These are phyloP conservation scores for Sebastiscus tertius DNA, from an alignment of 2,797 vertebrate genomes.

Conservation along the genomic window DNA sequence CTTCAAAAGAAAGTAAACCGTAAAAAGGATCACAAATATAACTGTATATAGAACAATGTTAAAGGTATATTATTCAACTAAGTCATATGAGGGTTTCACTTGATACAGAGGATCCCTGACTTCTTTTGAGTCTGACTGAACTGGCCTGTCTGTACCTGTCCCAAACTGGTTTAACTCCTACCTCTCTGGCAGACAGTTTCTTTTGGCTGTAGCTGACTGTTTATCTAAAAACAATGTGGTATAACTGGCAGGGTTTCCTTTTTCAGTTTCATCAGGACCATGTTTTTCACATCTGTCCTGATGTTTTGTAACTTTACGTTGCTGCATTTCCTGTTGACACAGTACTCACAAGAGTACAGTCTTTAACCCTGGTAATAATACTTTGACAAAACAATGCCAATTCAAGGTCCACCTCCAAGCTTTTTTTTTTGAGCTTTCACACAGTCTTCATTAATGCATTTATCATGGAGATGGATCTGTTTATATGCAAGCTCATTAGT, in stretches of 20 bases:
- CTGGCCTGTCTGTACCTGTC: constrained; percentile 61
- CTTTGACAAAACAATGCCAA: neutral
- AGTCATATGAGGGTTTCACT: constrained; percentile 28
- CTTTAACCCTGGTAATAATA: neutral
- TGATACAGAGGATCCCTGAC: constrained; percentile 43
- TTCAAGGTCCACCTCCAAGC: neutral
- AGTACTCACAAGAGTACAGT: neutral
- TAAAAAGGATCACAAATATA: neutral
- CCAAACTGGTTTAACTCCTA: constrained; percentile 59
- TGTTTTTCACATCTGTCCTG: neutral
- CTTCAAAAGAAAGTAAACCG: neutral
- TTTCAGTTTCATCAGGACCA: neutral
- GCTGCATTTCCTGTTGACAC: neutral
- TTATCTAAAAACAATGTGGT: constrained; percentile 7
- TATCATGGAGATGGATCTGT: neutral
- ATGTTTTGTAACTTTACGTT: neutral
- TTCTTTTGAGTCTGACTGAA: constrained; percentile 34
- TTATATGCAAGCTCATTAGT: neutral
- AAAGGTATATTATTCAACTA: neutral
- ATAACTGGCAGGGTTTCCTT: neutral
- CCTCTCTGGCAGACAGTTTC: constrained; percentile 6
- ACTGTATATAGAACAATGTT: neutral
- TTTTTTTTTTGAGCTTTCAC: neutral
- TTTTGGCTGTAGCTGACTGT: neutral
- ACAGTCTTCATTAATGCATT: neutral